phyloP scores from a whole-genome alignment of 2,888 invertebrate genomes.

The Patella depressa region DNA sequence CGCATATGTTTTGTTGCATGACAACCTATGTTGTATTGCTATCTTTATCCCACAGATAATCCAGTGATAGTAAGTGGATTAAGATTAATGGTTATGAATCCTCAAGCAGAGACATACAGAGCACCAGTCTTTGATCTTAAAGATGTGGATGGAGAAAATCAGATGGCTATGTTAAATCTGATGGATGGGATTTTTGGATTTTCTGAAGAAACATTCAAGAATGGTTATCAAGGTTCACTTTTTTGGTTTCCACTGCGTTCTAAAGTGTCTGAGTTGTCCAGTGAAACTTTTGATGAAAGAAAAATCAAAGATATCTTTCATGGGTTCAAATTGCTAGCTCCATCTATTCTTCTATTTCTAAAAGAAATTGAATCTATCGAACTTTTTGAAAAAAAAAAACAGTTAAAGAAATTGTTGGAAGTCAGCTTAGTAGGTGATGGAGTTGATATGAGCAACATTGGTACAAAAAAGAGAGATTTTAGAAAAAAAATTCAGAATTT shows the following conservation, averaged over 20 bases:
- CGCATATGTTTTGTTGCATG: no score
- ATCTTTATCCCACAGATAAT: conserved; percentile 47
- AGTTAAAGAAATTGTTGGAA: conserved; percentile 13
- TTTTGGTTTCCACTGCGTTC: conserved; percentile 66
- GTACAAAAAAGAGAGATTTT: conserved; percentile 15
- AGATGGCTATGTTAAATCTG: conserved; percentile 38
- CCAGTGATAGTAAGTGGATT: conserved; percentile 62
- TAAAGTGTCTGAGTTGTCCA: conserved; percentile 50
- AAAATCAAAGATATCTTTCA: conserved; percentile 51
- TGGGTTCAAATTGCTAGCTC: conserved; percentile 53
- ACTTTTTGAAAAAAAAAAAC: conserved; percentile 33
- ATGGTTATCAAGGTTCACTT: conserved; percentile 54
- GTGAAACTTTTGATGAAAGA: conserved; percentile 45
- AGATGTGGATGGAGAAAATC: conserved; percentile 21
- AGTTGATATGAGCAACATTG: background rate
- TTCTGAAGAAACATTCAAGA: conserved; percentile 30
- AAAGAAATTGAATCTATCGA: conserved; percentile 55
- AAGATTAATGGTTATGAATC: conserved; percentile 56
- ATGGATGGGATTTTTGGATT: conserved; percentile 51
- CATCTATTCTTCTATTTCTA: conserved; percentile 59
- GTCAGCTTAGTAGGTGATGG: conserved; percentile 2
- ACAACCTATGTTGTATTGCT: no score
- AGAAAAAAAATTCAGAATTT: conserved; percentile 8
- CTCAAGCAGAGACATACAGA: conserved; percentile 35
- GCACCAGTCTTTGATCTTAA: conserved; percentile 3